Evolutionary conservation across 2,113 vertebrate genomes (phyloP).

Genomic region (Pagrus major): DNA sequence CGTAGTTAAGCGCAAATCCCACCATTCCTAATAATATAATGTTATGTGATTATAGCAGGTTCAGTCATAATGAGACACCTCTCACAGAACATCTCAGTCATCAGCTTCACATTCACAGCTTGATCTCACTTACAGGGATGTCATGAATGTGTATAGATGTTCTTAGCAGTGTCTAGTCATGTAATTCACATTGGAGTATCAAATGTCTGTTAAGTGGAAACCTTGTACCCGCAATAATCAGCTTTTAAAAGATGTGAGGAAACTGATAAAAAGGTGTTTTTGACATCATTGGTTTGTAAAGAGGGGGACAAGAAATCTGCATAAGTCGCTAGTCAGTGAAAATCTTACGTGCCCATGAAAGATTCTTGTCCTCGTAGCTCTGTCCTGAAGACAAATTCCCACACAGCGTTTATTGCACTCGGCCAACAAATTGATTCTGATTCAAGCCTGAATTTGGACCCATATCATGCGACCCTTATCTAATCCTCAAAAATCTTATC

Average conservation of each 20-base stretch:
- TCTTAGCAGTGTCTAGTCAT: accelerated
- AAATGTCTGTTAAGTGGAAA: not conserved
- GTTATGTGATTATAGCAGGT: not conserved
- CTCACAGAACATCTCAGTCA: not conserved
- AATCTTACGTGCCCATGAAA: not conserved
- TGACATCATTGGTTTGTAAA: not conserved
- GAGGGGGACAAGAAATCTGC: not conserved
- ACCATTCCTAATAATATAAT: not conserved
- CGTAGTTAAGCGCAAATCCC: not conserved
- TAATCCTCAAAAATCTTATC: constrained; percentile 45
- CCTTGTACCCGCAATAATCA: not conserved
- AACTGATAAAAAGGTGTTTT: not conserved
- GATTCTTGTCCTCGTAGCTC: not conserved
- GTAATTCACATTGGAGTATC: not conserved
- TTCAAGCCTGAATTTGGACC: constrained; percentile 19
- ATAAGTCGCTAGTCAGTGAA: not conserved
- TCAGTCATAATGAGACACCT: not conserved
- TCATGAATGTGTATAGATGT: not conserved
- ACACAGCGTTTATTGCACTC: not conserved
- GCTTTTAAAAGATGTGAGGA: not conserved
- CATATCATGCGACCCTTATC: constrained; percentile 31
- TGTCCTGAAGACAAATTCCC: not conserved
- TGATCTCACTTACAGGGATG: not conserved
- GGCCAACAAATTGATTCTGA: constrained; percentile 15
- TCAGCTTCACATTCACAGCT: not conserved